A percentile compares a stretch with the other conserved stretches of the same genome.
Evolutionary conservation across 2,113 vertebrate genomes (phyloP).

Genomic region (Ciconia maguari): DNA sequence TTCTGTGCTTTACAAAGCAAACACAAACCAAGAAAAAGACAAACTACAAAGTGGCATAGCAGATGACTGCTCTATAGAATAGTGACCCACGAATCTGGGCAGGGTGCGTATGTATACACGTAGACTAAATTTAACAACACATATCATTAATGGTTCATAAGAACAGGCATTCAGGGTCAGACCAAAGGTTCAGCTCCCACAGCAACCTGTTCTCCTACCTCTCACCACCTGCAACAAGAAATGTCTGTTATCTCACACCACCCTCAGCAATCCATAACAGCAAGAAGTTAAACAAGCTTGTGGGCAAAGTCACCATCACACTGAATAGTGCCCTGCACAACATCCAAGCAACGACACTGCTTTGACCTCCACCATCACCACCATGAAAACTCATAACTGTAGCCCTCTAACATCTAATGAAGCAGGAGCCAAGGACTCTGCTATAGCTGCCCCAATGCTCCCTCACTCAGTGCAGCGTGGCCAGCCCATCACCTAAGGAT

Average conservation of each 20-base stretch:
- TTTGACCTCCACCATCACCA: background rate
- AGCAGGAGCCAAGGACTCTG: background rate
- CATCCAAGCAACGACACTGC: background rate
- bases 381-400: background rate
- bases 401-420: background rate
- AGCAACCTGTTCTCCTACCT: background rate
- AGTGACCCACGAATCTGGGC: background rate
- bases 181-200: background rate
- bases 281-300: background rate
- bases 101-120: background rate
- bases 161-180: background rate
- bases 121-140: background rate
- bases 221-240: background rate
- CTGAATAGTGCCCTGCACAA: background rate
- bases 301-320: background rate
- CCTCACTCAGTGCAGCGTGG: rapidly evolving
- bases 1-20: background rate
- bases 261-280: background rate
- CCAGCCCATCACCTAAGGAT: background rate
- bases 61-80: background rate
- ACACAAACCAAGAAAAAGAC: background rate
- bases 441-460: background rate
- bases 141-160: background rate
- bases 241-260: background rate
- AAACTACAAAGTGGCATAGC: background rate